Base-by-base conservation (phyloP, 2,888 invertebrate genomes). In the Gryllus longicercus region DNA sequence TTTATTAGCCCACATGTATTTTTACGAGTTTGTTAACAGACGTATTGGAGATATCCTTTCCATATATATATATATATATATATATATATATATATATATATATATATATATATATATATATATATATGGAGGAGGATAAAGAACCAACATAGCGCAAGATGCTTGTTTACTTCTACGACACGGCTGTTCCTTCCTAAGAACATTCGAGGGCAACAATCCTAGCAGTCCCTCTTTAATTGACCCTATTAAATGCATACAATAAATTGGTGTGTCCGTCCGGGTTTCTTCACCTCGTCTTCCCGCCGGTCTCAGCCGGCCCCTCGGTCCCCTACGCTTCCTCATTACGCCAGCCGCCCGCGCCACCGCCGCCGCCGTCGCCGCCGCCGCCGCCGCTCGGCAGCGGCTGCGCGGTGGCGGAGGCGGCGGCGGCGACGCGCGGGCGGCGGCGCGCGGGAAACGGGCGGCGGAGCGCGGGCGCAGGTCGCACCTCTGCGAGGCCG, bases 271-370 rank as follows among this genome's bases (percentile, higher is more conserved):
- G 80, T 76, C 80, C 80, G 81, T 81, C 81, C 81, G 81, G 78
- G 77, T 82, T 82, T 81, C 80, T 82, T 81, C 81, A 81, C 79
- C 81, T 79, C 76, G 79, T 79, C 79, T 81, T 77, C 79, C 78
- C 75, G 81, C 78, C 74, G 76, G 78, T 79, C 50, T 21, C 77
- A 77, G 75, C 79, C 80, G 79, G 79, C 75, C 50, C 23, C 78
- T 80, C 80, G 75, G 76, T 79, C 51, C 80, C 77, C 80, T 79
- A 78, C 80, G 81, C 79, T 82, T 82, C 82, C 82, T 82, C 82
- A 82, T 82, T 82, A 82, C 78, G 78, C 74, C 21, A 74, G 80
- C 25, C 78, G 76, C 78, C 82, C 81, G 79, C 81, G 78, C 81
- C 81, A 38, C 16, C 63, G 38, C 14, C n/a, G 38, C 49, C n/a